Evolutionary conservation across 2,113 vertebrate genomes (phyloP).

Genomic region (Sapayoa aenigma): DNA sequence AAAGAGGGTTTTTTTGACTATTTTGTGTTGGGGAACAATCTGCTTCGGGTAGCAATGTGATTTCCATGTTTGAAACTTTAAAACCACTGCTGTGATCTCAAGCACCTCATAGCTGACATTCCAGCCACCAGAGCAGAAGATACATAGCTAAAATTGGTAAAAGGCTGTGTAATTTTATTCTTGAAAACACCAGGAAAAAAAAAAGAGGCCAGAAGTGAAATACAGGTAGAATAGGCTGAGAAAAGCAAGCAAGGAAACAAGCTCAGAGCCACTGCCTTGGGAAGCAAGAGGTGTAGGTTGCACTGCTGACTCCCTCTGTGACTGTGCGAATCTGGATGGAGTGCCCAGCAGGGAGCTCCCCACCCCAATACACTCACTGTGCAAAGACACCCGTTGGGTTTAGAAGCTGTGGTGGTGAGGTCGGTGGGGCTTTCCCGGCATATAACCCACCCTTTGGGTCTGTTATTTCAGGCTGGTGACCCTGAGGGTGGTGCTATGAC

Average conservation of each 20-base stretch:
- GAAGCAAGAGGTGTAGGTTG: not conserved
- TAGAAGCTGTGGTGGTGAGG: not conserved
- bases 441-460: not conserved
- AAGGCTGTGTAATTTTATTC: not conserved
- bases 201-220: not conserved
- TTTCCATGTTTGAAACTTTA: not conserved
- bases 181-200: not conserved
- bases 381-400: not conserved
- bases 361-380: not conserved
- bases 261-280: not conserved
- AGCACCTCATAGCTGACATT: fast-evolving
- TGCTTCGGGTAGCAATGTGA: not conserved
- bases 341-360: not conserved
- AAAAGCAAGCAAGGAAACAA: not conserved
- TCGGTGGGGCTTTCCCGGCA: fast-evolving
- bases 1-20: not conserved
- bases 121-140: not conserved
- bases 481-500: not conserved
- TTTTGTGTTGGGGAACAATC: not conserved
- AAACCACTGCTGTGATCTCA: not conserved
- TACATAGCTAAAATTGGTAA: not conserved
- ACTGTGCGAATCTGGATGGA: fast-evolving
- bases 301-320: not conserved
- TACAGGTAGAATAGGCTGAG: not conserved
- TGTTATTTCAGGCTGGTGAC: not conserved